Conservation (phyloP, 2,888 invertebrate species). For the Eupithecia exiguata region DNA sequence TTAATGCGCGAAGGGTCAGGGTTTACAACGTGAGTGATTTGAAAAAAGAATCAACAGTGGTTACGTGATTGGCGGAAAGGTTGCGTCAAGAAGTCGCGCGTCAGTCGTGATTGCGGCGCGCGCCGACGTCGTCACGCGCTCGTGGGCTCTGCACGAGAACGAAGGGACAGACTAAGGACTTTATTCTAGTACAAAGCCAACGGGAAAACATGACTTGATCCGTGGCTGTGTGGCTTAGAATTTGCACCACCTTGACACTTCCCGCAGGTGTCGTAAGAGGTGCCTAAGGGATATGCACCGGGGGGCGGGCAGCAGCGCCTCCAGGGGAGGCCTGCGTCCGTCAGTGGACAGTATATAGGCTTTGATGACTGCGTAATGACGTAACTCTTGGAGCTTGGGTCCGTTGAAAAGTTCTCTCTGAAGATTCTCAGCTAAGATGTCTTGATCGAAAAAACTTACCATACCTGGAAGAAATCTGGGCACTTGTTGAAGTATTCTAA, state of each 20-base stretch:
- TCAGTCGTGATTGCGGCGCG: constrained; percentile 79
- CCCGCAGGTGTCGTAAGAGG: too few species aligned
- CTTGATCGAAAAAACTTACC: not conserved
- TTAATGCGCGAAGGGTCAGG: constrained; percentile 9
- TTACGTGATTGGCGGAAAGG: constrained; percentile 50
- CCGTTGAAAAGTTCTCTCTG: too few species aligned
- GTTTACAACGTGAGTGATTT: constrained; percentile 12
- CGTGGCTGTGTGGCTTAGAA: not conserved
- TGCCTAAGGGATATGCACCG: not conserved
- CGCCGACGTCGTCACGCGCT: constrained; percentile 75
- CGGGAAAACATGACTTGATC: not conserved
- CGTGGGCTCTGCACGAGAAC: constrained; percentile 74
- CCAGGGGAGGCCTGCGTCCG: not conserved
- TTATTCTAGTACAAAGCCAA: not conserved
- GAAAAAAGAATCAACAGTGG: constrained; percentile 32
- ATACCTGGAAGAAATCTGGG: not conserved
- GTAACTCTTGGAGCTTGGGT: too few species aligned
- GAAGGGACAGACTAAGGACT: constrained; percentile 57
- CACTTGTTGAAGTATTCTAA: too few species aligned
- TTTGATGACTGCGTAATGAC: too few species aligned
- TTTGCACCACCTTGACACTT: too few species aligned
- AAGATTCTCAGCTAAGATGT: not conserved
- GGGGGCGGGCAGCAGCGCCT: not conserved
- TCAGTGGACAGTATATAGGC: too few species aligned
- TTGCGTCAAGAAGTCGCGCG: constrained; percentile 76